A percentile compares a stretch with the other conserved stretches of the same genome.
Evolutionary conservation across 2,797 vertebrate species (phyloP).

Genomic region (Thripadectes ignobilis): DNA sequence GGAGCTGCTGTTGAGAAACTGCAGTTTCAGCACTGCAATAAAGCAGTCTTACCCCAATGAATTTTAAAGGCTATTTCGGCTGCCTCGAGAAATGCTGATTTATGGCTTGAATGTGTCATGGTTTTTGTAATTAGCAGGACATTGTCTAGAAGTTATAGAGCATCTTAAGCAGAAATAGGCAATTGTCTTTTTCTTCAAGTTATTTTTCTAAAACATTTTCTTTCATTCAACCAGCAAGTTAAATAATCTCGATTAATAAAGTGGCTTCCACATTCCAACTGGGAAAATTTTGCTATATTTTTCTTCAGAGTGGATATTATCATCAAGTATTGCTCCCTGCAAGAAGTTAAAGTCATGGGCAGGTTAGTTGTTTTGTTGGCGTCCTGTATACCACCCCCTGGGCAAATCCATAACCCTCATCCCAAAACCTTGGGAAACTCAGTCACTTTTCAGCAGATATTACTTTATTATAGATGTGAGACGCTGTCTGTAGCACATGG

Average conservation of each 20-base stretch:
- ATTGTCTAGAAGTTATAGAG: background rate
- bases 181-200: background rate
- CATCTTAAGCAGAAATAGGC: background rate
- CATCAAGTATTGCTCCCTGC: background rate
- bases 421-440: background rate
- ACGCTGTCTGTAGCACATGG: background rate
- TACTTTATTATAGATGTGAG: background rate
- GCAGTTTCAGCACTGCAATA: background rate
- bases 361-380: background rate
- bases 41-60: background rate
- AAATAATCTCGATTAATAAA: background rate
- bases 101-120: background rate
- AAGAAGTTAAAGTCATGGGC: background rate
- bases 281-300: background rate
- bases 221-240: background rate
- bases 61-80: constrained; percentile 42
- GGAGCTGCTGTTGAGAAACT: background rate
- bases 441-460: background rate
- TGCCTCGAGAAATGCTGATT: constrained; percentile 10
- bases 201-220: background rate
- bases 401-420: background rate
- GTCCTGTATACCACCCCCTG: background rate
- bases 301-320: background rate
- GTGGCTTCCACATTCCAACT: background rate
- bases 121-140: constrained; percentile 2